Evolutionary conservation across 2,888 invertebrate species (phyloP).

Genomic region (Noctua janthe): DNA sequence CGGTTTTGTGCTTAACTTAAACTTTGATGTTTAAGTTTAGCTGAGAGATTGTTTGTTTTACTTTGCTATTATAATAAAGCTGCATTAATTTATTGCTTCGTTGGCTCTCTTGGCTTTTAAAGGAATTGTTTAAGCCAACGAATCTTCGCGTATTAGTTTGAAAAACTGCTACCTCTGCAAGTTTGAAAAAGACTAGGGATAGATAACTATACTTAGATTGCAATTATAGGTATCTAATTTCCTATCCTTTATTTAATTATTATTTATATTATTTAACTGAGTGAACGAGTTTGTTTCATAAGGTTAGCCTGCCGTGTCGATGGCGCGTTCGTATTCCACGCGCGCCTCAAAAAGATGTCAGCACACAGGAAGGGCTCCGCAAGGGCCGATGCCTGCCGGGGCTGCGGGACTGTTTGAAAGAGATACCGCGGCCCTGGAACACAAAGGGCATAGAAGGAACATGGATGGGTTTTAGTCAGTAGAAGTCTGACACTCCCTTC

Average conservation of each 20-base stretch:
- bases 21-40: conserved; percentile 44
- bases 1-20: conserved; percentile 50
- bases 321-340: too few relatives aligned
- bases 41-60: conserved; percentile 32
- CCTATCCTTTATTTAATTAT: not conserved
- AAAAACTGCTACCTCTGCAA: not conserved
- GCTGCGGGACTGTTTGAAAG: too few relatives aligned
- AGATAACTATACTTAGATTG: not conserved
- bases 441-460: too few relatives aligned
- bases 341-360: too few relatives aligned
- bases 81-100: conserved; percentile 5
- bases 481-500: too few relatives aligned
- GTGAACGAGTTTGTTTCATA: not conserved
- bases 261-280: too few relatives aligned
- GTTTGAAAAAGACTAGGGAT: too few relatives aligned
- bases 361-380: too few relatives aligned
- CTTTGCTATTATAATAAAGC: conserved; percentile 28
- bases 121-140: not conserved
- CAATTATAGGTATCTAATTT: not conserved
- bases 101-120: not conserved
- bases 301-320: not conserved
- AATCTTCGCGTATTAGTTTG: not conserved
- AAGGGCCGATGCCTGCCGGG: too few relatives aligned
- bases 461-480: too few relatives aligned
- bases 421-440: too few relatives aligned